phyloP scores from a whole-genome alignment of 2,113 vertebrate genomes.

The Numenius arquata region DNA sequence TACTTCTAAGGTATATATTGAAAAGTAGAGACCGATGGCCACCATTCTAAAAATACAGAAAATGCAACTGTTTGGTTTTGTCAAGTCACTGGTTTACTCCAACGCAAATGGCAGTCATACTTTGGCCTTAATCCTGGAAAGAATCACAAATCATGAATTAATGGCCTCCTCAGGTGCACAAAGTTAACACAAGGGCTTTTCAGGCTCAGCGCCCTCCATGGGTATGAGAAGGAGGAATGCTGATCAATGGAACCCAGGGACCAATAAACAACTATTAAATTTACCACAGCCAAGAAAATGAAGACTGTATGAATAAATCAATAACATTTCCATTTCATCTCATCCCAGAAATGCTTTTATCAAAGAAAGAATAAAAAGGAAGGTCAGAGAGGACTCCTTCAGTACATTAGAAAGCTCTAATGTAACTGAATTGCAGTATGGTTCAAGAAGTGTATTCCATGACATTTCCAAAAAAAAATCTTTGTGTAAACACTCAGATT shows the following conservation, averaged over 20 bases:
- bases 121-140: neutral
- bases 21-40: neutral
- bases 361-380: neutral
- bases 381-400: neutral
- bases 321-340: neutral
- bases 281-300: neutral
- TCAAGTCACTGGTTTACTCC: neutral
- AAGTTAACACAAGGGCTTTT: neutral
- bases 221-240: neutral
- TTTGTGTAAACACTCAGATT: neutral
- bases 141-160: neutral
- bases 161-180: neutral
- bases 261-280: neutral
- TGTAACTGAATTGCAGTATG: neutral
- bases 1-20: neutral
- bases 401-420: neutral
- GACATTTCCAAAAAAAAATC: neutral
- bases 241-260: neutral
- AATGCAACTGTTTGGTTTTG: neutral
- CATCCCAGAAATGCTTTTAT: neutral
- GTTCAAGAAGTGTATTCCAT: neutral
- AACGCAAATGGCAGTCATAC: neutral
- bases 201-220: rapidly evolving
- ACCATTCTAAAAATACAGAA: neutral
- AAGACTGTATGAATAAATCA: neutral